Percentiles rank a stretch among this genome's conserved stretches.
Conservation (phyloP, 2,797 vertebrate genomes). For the Halcyon chelicuti region DNA sequence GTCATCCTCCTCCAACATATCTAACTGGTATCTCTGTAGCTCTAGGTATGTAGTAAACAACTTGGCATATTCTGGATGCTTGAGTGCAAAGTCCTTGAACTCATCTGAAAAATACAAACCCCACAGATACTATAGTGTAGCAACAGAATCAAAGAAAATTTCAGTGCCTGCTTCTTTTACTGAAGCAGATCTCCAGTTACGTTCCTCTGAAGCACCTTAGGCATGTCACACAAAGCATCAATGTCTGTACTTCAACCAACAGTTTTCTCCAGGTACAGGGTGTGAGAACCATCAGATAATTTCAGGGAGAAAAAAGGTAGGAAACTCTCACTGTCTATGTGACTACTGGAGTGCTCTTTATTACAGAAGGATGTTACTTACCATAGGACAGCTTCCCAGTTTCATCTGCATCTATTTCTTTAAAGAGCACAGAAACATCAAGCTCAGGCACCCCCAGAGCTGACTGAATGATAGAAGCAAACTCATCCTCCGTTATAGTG, state of each 20-base stretch:
- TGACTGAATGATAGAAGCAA: constrained; percentile 87
- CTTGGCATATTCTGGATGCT: constrained; percentile 93
- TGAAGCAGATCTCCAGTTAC: neutral
- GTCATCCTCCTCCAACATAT: constrained; percentile 72
- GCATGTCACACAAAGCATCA: neutral
- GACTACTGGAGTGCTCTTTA: neutral
- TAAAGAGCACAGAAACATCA: constrained; percentile 89
- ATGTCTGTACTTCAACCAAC: neutral
- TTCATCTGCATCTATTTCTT: constrained; percentile 88
- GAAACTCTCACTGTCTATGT: neutral
- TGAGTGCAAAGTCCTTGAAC: constrained; percentile 89
- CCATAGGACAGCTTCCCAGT: constrained; percentile 90
- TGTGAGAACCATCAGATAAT: neutral
- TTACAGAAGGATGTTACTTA: constrained; percentile 66
- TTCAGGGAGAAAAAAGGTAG: neutral
- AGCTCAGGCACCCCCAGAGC: constrained; percentile 90
- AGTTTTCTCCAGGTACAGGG: neutral
- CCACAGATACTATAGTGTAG: neutral
- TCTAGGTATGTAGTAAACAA: constrained; percentile 96
- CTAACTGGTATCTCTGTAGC: constrained; percentile 90
- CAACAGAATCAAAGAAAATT: neutral
- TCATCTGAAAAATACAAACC: constrained; percentile 81
- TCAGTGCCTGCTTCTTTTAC: neutral
- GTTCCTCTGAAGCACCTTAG: neutral
- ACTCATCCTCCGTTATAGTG: constrained; percentile 89